A percentile compares a stretch with the other conserved stretches of the same genome.
Conservation (phyloP, 2,797 vertebrate genomes). For the Neopelma chrysocephalum region DNA sequence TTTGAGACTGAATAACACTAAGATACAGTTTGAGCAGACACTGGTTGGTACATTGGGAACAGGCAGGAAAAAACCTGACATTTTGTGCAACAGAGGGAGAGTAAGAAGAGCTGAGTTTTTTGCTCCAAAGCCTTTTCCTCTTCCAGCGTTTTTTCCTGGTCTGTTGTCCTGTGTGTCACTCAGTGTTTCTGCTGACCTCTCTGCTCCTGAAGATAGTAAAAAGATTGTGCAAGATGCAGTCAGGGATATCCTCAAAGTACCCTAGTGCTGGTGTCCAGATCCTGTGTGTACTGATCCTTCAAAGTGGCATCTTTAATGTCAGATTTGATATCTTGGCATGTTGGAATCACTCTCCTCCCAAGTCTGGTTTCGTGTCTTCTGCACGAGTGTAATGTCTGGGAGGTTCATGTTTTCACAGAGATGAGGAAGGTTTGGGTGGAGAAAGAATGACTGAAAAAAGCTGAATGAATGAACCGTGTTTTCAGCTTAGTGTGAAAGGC, state of each 20-base stretch:
- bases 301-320: not conserved
- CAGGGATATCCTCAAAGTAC: not conserved
- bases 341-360: not conserved
- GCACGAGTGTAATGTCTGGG: not conserved
- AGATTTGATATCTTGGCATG: not conserved
- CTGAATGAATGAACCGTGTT: not conserved
- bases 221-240: not conserved
- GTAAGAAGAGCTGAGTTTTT: not conserved
- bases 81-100: not conserved
- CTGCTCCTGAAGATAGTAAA: not conserved
- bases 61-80: not conserved
- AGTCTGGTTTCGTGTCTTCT: not conserved
- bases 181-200: not conserved
- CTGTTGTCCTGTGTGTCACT: not conserved
- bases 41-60: not conserved
- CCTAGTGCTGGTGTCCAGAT: not conserved
- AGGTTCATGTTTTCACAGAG: not conserved
- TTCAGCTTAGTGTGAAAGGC: not conserved
- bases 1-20: rapidly evolving
- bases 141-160: not conserved
- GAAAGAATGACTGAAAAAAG: not conserved
- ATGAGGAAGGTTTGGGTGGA: not conserved
- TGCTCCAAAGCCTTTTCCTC: not conserved
- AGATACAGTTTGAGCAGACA: not conserved
- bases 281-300: not conserved